A percentile compares a stretch with the other conserved stretches of the same genome.
Conservation (phyloP, 2,888 invertebrate genomes). For the Trichogramma evanescens region DNA sequence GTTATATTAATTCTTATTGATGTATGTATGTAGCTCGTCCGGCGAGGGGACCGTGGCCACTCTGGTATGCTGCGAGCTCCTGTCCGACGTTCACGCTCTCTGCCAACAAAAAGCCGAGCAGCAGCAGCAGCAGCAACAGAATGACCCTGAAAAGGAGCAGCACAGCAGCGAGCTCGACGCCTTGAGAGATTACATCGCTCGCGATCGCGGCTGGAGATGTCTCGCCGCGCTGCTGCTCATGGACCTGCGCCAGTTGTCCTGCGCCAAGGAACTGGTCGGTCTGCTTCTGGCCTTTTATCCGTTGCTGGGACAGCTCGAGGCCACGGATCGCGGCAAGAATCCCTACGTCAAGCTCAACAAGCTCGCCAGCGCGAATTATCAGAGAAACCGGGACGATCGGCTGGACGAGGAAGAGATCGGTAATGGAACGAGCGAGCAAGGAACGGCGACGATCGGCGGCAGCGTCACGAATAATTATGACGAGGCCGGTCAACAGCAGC, state of each 20-base stretch:
- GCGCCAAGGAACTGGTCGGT: conserved; percentile 56
- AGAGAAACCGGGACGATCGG: conserved; percentile 30
- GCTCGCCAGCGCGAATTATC: conserved; percentile 37
- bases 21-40: conserved; percentile 44
- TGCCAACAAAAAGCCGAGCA: conserved; percentile 30
- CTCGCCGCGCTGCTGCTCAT: conserved; percentile 54
- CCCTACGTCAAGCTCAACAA: conserved; percentile 7
- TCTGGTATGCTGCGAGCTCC: conserved; percentile 58
- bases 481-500: conserved; percentile 28
- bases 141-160: no score
- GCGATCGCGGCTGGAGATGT: conserved; percentile 58
- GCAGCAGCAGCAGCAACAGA: no score
- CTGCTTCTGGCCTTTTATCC: conserved; percentile 55
- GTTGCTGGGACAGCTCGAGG: conserved; percentile 27
- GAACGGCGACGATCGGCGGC: not conserved
- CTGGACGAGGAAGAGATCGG: conserved; percentile 38
- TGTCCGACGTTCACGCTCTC: conserved; percentile 56
- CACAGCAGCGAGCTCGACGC: conserved; percentile 39
- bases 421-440: not conserved
- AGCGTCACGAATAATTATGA: conserved; percentile 19
- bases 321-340: not conserved
- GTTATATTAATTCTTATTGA: not conserved
- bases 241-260: conserved; percentile 56
- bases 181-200: conserved; percentile 53
- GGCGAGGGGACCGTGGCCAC: conserved; percentile 56